Evolutionary conservation across 2,888 invertebrate species (phyloP).

Genomic region (Tortricodes alternella): DNA sequence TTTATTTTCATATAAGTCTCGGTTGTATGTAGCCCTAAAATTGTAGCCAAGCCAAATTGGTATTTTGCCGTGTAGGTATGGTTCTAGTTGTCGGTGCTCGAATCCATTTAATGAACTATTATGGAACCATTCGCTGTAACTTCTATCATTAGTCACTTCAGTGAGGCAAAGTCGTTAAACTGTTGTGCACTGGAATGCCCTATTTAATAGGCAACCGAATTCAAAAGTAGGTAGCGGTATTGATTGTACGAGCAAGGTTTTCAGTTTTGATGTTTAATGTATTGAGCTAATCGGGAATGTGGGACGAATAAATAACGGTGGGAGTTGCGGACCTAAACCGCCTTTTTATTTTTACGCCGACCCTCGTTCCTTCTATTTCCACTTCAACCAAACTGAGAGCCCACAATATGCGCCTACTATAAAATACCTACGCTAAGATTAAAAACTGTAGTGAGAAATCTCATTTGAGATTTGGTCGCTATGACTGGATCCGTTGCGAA

Average conservation of each 20-base stretch:
- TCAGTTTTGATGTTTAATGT: slow-evolving; percentile 28
- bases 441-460: slow-evolving; percentile 14
- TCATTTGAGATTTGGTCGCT: slow-evolving; percentile 14
- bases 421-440: slow-evolving; percentile 28
- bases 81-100: neutral
- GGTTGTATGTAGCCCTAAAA: too few relatives aligned
- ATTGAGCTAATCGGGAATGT: slow-evolving; percentile 28
- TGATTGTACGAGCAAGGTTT: slow-evolving; percentile 24
- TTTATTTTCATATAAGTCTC: too few relatives aligned
- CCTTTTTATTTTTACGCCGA: slow-evolving; percentile 48
- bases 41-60: too few relatives aligned
- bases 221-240: slow-evolving; percentile 14
- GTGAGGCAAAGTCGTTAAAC: slow-evolving; percentile 23
- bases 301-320: slow-evolving; percentile 30
- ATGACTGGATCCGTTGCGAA: slow-evolving; percentile 16
- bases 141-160: slow-evolving; percentile 26
- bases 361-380: slow-evolving; percentile 45
- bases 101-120: slow-evolving; percentile 23
- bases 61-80: neutral
- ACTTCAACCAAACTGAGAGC: slow-evolving; percentile 37
- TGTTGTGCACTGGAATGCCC: slow-evolving; percentile 23
- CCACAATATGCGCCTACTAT: slow-evolving; percentile 26
- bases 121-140: slow-evolving; percentile 21
- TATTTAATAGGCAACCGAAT: slow-evolving; percentile 9
- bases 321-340: slow-evolving; percentile 33